These are phyloP conservation scores for Aphelinus certus DNA, from an alignment of 1,140 invertebrate species.

Conservation along the genomic window DNA sequence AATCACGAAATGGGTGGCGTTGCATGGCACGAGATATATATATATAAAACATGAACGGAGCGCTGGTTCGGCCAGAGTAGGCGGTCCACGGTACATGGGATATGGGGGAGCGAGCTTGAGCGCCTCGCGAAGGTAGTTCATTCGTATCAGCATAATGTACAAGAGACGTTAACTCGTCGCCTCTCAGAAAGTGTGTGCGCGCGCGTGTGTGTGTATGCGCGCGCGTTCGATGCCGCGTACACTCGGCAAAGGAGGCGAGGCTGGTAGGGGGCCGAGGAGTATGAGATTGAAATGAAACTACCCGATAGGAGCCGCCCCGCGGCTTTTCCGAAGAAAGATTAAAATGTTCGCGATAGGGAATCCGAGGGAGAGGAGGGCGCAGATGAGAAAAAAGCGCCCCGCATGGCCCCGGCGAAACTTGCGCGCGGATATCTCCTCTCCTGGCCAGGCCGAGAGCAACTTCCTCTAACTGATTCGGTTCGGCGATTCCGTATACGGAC, in stretches of 20 bases:
- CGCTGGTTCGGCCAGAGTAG: slow-evolving; percentile 1
- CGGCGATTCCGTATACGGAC: slow-evolving; percentile 40
- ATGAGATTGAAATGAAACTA: slow-evolving; percentile 62
- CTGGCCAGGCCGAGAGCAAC: neutral
- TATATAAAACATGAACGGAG: neutral
- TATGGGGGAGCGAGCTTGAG: slow-evolving; percentile 36
- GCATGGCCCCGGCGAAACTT: slow-evolving; percentile 1
- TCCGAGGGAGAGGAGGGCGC: slow-evolving; percentile 41
- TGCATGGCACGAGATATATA: slow-evolving; percentile 12
- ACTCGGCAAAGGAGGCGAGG: neutral
- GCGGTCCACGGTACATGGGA: neutral
- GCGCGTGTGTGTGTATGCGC: neutral
- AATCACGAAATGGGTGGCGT: slow-evolving; percentile 34
- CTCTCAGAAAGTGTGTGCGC: slow-evolving; percentile 47
- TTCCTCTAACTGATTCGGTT: slow-evolving; percentile 38
- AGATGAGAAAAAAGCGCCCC: slow-evolving; percentile 17
- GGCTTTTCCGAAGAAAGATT: slow-evolving; percentile 61
- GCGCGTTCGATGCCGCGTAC: too few relatives aligned
- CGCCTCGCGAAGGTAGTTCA: slow-evolving; percentile 48
- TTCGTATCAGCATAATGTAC: slow-evolving; percentile 62
- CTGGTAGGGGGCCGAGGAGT: slow-evolving; percentile 3
- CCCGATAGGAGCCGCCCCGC: slow-evolving; percentile 55
- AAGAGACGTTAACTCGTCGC: slow-evolving; percentile 53
- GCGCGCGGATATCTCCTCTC: slow-evolving; percentile 3
- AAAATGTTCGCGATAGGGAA: slow-evolving; percentile 53